phyloP scores from a whole-genome alignment of 2,113 vertebrate genomes.

The Castor canadensis region DNA sequence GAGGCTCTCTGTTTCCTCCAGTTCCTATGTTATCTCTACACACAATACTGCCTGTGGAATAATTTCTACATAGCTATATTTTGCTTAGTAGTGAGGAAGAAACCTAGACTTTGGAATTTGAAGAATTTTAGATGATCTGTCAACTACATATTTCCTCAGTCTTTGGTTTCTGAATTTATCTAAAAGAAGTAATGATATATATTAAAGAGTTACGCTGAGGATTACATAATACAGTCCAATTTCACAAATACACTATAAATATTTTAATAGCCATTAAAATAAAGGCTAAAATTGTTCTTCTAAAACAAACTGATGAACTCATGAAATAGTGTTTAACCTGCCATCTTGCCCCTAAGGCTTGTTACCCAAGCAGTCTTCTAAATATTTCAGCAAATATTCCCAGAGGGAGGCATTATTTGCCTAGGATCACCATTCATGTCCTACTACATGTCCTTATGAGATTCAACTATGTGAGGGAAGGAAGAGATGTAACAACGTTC shows the following conservation, averaged over 20 bases:
- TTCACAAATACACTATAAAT: neutral
- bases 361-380: conserved; percentile 6
- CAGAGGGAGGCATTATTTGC: neutral
- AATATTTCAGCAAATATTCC: conserved; percentile 20
- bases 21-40: neutral
- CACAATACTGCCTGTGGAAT: neutral
- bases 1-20: neutral
- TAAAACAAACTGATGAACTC: neutral
- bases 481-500: neutral
- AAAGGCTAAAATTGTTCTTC: neutral
- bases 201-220: neutral
- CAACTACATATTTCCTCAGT: neutral
- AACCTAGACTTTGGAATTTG: neutral
- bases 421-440: neutral
- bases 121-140: neutral
- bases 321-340: neutral
- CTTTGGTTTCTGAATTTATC: neutral
- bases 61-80: neutral
- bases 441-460: neutral
- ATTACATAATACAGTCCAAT: neutral
- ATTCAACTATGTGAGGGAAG: neutral
- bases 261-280: neutral
- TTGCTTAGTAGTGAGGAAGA: neutral
- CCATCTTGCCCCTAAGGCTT: neutral
- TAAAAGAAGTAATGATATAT: neutral